phyloP scores from a whole-genome alignment of 2,888 invertebrate genomes.

The Philereme transversata region DNA sequence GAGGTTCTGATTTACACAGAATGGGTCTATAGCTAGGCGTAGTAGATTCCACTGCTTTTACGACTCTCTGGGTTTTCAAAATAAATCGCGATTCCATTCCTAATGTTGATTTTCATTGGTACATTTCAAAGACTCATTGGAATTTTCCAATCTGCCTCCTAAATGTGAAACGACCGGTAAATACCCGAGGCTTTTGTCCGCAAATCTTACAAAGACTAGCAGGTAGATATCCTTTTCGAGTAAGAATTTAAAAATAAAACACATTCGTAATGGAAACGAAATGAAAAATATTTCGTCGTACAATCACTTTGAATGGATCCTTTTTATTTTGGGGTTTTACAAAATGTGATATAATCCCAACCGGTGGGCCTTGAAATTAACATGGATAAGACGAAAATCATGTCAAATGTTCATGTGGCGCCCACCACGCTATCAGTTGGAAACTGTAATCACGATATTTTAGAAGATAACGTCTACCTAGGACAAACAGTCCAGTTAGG shows the following conservation, averaged over 20 bases:
- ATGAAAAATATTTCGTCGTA: conserved; percentile 1
- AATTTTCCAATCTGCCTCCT: conserved; percentile 20
- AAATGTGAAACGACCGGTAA: conserved; percentile 13
- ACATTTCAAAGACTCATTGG: conserved; percentile 16
- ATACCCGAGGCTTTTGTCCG: conserved; percentile 10
- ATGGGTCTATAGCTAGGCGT: too few species aligned
- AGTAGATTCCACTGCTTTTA: neutral
- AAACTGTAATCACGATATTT: too few species aligned
- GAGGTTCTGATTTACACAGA: too few species aligned
- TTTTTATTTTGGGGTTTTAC: conserved; percentile 8
- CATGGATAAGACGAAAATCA: too few species aligned
- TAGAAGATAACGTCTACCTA: too few species aligned
- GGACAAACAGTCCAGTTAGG: too few species aligned
- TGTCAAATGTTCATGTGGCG: too few species aligned
- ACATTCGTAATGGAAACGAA: conserved; percentile 13
- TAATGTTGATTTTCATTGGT: conserved; percentile 16
- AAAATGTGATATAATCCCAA: neutral
- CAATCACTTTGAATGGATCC: conserved; percentile 14
- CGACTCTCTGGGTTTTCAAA: conserved; percentile 5
- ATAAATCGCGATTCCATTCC: conserved; percentile 10
- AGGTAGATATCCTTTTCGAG: conserved; percentile 8
- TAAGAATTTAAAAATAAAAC: conserved; percentile 12
- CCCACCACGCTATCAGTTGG: too few species aligned
- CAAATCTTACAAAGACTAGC: conserved; percentile 14
- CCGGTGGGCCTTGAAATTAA: too few species aligned